phyloP scores from a whole-genome alignment of 2,113 vertebrate species.

The Lepisosteus oculatus region DNA sequence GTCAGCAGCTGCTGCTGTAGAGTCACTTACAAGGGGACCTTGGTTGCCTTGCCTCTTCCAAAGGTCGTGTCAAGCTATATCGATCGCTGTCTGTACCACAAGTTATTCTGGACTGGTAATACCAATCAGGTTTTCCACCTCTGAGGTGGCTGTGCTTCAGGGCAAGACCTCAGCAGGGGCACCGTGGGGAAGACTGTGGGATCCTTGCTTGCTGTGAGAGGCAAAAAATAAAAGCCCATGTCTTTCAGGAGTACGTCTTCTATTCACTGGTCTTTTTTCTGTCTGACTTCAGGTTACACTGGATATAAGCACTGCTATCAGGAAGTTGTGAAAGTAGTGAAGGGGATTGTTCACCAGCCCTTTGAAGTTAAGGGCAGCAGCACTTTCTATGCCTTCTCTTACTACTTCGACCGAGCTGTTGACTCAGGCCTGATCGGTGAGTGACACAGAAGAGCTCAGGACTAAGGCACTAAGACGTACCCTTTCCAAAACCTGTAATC shows the following conservation, averaged over 20 bases:
- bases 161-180: background rate
- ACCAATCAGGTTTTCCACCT: slow-evolving; percentile 8
- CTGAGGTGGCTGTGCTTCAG: background rate
- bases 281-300: slow-evolving; percentile 60
- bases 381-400: slow-evolving; percentile 93
- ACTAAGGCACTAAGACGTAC: background rate
- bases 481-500: background rate
- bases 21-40: too few relatives aligned
- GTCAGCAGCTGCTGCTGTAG: too few relatives aligned
- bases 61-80: too few relatives aligned
- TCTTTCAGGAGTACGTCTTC: too few relatives aligned
- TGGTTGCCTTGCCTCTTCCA: too few relatives aligned
- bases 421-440: slow-evolving; percentile 88
- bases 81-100: slow-evolving; percentile 10
- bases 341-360: slow-evolving; percentile 82
- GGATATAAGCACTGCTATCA: slow-evolving; percentile 84
- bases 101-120: slow-evolving; percentile 9
- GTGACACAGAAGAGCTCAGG: slow-evolving; percentile 22
- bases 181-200: background rate
- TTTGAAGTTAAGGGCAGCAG: slow-evolving; percentile 65
- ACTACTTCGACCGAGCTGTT: slow-evolving; percentile 90
- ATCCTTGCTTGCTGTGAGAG: too few relatives aligned
- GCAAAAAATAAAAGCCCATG: too few relatives aligned
- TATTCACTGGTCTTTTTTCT: slow-evolving; percentile 10
- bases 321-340: slow-evolving; percentile 81